Base-by-base conservation (phyloP, 2,113 vertebrate genomes). In the Pygathrix nemaeus region DNA sequence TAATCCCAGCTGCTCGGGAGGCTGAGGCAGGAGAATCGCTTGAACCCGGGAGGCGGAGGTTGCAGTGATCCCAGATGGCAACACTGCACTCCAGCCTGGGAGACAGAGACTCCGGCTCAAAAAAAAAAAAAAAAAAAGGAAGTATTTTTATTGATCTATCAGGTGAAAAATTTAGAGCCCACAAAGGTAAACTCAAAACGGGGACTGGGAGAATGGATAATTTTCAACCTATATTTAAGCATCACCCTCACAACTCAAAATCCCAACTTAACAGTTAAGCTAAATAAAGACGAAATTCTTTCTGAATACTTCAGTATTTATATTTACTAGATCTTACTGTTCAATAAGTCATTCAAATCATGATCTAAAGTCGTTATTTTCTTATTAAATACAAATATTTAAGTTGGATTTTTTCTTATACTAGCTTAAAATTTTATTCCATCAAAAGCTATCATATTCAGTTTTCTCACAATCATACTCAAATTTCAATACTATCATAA, bases 341-440 rank as follows among this genome's bases (percentile, higher is more conserved):
- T 93, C 88, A n/a, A 81, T 66, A 84, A 80, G 32, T 38, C 90
- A 45, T 90, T 90, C 68, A 85, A 85, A 72, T 72, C 10, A 64
- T 55, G 25, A 83, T 64, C 3, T 93, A 96, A 95, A 88, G 48
- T n/a, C 12, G 11, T 64, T 64, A 64, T 64, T 90, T 84, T 61
- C 92, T 78, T 80, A 82, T 68, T 68, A 91, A 92, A 68, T 68
- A 81, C 30, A 97, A 35, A 48, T 40, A 68, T 90, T 89, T 95
- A 76, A 92, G 68, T 50, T 93, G 55, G 23, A 90, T 90, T 78
- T 27, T 91, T 93, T 85, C 75, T 94, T 75, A 75, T 66, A n/a
- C n/a, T 90, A 81, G 86, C 20, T 87, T 82, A 93, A 82, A 82
- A 82, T 79, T 96, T 91, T 68, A 76, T 57, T 97, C 95, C 25